Evolutionary conservation across 2,113 vertebrate genomes (phyloP), one percentile per base, ranked within the genome.

Genomic region (Alaudala cheleensis): DNA sequence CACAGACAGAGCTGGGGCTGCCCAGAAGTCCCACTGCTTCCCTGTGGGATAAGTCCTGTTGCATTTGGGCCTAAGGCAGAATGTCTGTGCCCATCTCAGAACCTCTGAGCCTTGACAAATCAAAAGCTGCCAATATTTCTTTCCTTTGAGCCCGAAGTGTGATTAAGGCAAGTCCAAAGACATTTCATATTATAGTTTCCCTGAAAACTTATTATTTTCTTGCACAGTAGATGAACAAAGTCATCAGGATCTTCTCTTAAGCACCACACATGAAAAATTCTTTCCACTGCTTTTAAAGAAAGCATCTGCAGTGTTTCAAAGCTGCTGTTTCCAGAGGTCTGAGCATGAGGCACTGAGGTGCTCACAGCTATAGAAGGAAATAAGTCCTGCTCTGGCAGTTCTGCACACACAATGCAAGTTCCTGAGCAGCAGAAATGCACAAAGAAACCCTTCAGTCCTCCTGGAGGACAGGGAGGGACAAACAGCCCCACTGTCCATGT

Each of bases 401-500:
- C 28, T 7, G 3, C 2, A 16, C 12, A 57, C 40, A 25, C 24
- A 37, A 0, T 5, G 67, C 18, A 34, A 88, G 86, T 20, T 49
- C 66, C 37, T 14, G 33, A 62, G 58, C 10, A 21, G 22, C 1
- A 3, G 12, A 58, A 71, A 47, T 1, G 62, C 57, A 34, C 26
- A 34, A 49, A 77, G 33, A 3, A 3, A 49, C 3, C 34, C 34
- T 72, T 85, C 62, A 58, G 66, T 12, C 51, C 33, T 56, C 39
- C 65, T 71, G 81, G 14, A 87, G 28, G 62, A 39, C 33, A 47
- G 34, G 14, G 51, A 85, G 26, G 47, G 51, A 76, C 23, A 8
- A 66, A 4, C 0, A 73, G 39, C 39, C n/a, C 14, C 61, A 4
- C 1, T n/a, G 51, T 1, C 57, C 67, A 12, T 1, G 11, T 10